These are phyloP conservation scores for Prunella strophiata DNA, from an alignment of 2,797 vertebrate genomes.

Conservation along the genomic window DNA sequence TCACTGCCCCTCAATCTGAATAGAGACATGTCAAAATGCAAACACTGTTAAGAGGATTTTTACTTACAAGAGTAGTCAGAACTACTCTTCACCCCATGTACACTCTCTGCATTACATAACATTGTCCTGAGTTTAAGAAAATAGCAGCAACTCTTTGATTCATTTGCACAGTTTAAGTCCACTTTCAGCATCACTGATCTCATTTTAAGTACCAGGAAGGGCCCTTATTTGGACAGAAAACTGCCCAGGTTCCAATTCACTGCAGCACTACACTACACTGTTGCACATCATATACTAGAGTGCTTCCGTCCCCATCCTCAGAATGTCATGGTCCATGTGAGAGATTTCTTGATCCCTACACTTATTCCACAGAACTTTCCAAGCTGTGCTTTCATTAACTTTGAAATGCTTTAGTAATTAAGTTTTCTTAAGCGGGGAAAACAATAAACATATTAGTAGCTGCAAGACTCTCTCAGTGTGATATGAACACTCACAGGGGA, in stretches of 20 bases:
- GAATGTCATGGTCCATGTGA: rapidly evolving
- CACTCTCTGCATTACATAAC: not conserved
- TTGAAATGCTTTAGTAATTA: not conserved
- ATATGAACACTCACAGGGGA: slow-evolving; percentile 78
- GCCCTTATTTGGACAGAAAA: not conserved
- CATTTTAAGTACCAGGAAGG: not conserved
- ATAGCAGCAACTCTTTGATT: not conserved
- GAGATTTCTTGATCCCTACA: not conserved
- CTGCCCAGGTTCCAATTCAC: not conserved
- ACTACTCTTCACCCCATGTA: not conserved
- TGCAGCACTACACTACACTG: not conserved
- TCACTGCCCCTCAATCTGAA: not conserved
- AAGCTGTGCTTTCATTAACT: not conserved
- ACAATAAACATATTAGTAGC: not conserved
- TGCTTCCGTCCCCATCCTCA: not conserved
- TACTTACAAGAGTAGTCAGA: not conserved
- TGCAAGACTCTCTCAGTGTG: not conserved
- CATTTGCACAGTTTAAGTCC: not conserved
- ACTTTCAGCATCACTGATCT: not conserved
- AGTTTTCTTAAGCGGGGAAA: not conserved
- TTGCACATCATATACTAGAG: not conserved
- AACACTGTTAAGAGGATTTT: not conserved
- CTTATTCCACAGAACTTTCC: not conserved
- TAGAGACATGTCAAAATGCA: not conserved
- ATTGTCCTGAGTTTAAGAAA: not conserved